Base-by-base conservation (phyloP, 37 sponge, comb jelly and placozoan species). In the Theonella swinhoei region DNA sequence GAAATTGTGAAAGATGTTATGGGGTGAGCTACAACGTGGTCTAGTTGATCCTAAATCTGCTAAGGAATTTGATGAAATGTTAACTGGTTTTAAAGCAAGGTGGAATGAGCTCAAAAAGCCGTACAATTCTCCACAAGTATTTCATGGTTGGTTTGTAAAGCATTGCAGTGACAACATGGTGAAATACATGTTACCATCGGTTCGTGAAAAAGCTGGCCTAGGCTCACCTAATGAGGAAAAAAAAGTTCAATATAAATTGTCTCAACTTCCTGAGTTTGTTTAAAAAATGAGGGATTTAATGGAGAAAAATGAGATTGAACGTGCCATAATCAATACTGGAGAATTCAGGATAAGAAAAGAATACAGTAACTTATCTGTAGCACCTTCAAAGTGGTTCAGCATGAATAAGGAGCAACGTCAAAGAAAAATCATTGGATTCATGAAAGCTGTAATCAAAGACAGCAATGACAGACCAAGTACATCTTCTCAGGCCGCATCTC, bases 171-270 rank as follows among this genome's bases (percentile, higher is more conserved):
- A 70, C 25, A 54, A 32, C 23, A 43, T 81, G 9, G 72, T 35
- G 30, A 40, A 2, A 33, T 47, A 25, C 47, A 80, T 80, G 80
- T 4, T 66, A 2, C 70, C 30, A 34, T 7, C 3, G 14, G 47
- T 80, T 19, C 73, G 82, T 17, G 62, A 70, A 69, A 70, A 69
- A 29, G 82, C 82, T 19, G 82, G 82, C 8, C 60, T 81, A 30
- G 82, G 82, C 1, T 70, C 32, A 19, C 82, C 82, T 47, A 72
- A 72, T 8, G 4, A 14, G 37, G 42, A 81, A 9, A 31, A 70
- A 28, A n/a, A 81, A n/a, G 60, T 70, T 24, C 62, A 42, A 7
- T 70, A 70, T 54, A 81, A 42, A 43, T n/a, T 61, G 4, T 81
- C 82, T 4, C 60, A 81, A 36, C 29, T 69, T 72, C 72, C 70